Conservation (phyloP, 2,113 vertebrate genomes). For the Vulpes ferrilata region DNA sequence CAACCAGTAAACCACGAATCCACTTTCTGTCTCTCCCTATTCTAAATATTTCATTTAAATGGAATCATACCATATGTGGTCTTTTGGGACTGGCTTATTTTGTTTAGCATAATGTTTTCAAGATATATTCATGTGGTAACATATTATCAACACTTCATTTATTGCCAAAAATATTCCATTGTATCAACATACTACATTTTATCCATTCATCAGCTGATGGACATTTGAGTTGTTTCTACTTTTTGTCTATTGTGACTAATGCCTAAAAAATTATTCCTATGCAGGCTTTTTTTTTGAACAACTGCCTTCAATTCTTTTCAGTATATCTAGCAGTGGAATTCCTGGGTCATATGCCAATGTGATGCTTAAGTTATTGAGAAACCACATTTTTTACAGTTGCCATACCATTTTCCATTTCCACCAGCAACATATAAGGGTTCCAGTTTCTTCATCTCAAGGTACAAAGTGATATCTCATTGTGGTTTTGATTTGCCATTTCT, state of each 20-base stretch:
- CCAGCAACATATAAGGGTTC: background rate
- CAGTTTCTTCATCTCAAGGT: background rate
- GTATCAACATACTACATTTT: background rate
- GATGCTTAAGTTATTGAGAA: background rate
- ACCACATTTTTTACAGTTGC: background rate
- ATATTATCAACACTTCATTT: background rate
- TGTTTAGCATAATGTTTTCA: background rate
- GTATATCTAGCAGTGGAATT: background rate
- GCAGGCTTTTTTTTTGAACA: background rate
- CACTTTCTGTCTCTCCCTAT: background rate
- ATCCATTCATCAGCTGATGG: background rate
- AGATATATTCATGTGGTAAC: background rate
- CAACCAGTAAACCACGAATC: background rate
- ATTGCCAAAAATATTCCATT: background rate
- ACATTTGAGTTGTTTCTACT: background rate
- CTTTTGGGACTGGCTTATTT: background rate
- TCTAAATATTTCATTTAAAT: background rate
- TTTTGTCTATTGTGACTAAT: background rate
- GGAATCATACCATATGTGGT: background rate
- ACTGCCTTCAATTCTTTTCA: background rate
- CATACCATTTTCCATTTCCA: background rate
- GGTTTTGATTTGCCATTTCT: background rate
- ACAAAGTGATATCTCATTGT: background rate
- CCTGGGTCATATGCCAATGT: background rate
- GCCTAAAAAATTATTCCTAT: background rate